phyloP scores from a whole-genome alignment of 37 sponge, comb jelly and placozoan genomes.

The Sycon ciliatum region DNA sequence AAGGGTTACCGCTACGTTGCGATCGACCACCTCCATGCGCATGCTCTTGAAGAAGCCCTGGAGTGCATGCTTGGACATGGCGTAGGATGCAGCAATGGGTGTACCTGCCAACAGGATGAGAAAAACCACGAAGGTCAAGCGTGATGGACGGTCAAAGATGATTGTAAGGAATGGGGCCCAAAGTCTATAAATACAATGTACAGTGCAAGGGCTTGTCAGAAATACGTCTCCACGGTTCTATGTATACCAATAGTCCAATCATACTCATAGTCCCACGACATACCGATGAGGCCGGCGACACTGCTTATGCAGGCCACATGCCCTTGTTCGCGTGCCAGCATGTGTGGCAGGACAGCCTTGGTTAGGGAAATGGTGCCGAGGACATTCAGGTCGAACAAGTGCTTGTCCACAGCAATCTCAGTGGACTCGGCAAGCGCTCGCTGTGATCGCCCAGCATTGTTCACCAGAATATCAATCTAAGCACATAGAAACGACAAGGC shows the following conservation, averaged over 20 bases:
- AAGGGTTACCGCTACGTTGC: conserved; percentile 37
- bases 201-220: too few species aligned
- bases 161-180: too few species aligned
- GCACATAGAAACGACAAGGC: background rate
- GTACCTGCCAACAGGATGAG: too few species aligned
- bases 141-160: too few species aligned
- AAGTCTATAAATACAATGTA: too few species aligned
- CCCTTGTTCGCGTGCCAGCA: conserved; percentile 55
- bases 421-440: conserved; percentile 64
- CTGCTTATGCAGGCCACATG: conserved; percentile 68
- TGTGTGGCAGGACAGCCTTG: conserved; percentile 71
- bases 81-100: conserved; percentile 66
- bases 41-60: conserved; percentile 83
- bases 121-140: too few species aligned
- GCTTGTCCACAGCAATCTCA: conserved; percentile 53
- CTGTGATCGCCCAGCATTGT: conserved; percentile 88
- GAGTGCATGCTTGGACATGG: conserved; percentile 81
- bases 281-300: conserved; percentile 78
- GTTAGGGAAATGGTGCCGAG: conserved; percentile 76
- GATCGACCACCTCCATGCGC: conserved; percentile 65
- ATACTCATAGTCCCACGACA: background rate
- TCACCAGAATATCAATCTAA: conserved; percentile 79
- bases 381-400: conserved; percentile 61
- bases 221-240: too few species aligned
- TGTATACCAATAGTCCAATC: background rate